Conservation (phyloP, 2,113 vertebrate genomes). For the Lichenostomus cassidix region DNA sequence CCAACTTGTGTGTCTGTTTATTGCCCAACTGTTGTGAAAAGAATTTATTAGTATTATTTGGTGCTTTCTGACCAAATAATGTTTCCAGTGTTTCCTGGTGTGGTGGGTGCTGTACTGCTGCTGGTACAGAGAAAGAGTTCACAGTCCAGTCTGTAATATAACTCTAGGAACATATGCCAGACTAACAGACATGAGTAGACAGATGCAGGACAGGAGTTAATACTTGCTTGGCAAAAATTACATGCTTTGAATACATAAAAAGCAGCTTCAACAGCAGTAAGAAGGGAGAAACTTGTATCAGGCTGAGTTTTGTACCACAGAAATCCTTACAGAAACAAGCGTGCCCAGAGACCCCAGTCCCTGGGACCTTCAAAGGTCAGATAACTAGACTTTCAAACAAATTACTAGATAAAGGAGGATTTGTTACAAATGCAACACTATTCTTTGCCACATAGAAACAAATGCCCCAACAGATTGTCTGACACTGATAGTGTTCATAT, state of each 20-base stretch:
- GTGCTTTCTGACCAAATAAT: neutral
- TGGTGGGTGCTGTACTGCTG: neutral
- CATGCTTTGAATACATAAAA: neutral
- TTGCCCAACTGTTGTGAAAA: neutral
- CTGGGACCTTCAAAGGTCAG: neutral
- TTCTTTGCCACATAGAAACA: neutral
- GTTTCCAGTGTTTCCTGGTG: neutral
- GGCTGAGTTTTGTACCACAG: neutral
- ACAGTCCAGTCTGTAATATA: neutral
- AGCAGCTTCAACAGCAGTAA: neutral
- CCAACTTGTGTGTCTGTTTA: neutral
- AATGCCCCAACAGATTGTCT: neutral
- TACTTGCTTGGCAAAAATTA: neutral
- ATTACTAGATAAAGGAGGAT: neutral
- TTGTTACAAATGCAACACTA: neutral
- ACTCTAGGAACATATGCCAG: neutral
- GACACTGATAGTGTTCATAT: neutral
- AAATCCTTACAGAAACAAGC: neutral
- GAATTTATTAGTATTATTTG: neutral
- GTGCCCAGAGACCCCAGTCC: neutral
- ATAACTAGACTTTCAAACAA: neutral
- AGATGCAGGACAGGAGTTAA: neutral
- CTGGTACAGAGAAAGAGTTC: neutral
- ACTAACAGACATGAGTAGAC: neutral
- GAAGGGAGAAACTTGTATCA: neutral